These are phyloP conservation scores for Sanderia malayensis DNA, from an alignment of 30 jellyfish, hydroid and myxozoan genomes.

Conservation along the genomic window DNA sequence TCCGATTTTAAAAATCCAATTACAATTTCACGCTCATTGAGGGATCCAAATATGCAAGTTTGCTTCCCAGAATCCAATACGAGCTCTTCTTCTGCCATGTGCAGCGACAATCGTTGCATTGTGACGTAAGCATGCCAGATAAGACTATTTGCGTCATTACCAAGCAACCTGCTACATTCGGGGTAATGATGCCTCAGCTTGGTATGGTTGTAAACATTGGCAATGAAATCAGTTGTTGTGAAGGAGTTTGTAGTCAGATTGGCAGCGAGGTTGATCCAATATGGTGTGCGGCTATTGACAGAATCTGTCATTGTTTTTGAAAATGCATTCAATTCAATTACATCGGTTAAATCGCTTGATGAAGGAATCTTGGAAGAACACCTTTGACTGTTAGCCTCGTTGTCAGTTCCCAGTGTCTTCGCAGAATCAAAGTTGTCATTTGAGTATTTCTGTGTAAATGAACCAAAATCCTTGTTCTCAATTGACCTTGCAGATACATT, in stretches of 20 bases:
- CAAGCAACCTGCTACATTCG: slow-evolving; percentile 27
- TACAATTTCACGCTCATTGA: slow-evolving; percentile 3
- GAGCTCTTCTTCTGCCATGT: slow-evolving; percentile 42
- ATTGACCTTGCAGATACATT: slow-evolving; percentile 6
- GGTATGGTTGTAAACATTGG: slow-evolving; percentile 19
- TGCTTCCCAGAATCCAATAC: slow-evolving; percentile 12
- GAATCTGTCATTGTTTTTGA: slow-evolving; percentile 46
- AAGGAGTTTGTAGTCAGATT: slow-evolving; percentile 1
- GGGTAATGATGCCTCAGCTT: slow-evolving; percentile 6
- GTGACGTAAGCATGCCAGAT: slow-evolving; percentile 22
- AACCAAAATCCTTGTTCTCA: slow-evolving; percentile 6
- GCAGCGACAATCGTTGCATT: slow-evolving; percentile 21
- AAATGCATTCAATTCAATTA: slow-evolving; percentile 50
- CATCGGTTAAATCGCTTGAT: slow-evolving; percentile 27
- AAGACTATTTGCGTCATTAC: background rate
- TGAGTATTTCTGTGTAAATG: slow-evolving; percentile 5
- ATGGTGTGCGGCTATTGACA: slow-evolving; percentile 48
- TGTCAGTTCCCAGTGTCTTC: background rate
- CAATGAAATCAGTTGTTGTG: slow-evolving; percentile 36
- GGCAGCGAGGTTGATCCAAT: slow-evolving; percentile 29
- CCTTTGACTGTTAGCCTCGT: background rate
- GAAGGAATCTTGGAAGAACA: slow-evolving; percentile 45
- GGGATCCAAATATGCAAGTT: slow-evolving; percentile 36
- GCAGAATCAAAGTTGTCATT: background rate
- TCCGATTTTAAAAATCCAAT: slow-evolving; percentile 41